Conservation (phyloP, 2,113 vertebrate species). For the Plectropomus leopardus region DNA sequence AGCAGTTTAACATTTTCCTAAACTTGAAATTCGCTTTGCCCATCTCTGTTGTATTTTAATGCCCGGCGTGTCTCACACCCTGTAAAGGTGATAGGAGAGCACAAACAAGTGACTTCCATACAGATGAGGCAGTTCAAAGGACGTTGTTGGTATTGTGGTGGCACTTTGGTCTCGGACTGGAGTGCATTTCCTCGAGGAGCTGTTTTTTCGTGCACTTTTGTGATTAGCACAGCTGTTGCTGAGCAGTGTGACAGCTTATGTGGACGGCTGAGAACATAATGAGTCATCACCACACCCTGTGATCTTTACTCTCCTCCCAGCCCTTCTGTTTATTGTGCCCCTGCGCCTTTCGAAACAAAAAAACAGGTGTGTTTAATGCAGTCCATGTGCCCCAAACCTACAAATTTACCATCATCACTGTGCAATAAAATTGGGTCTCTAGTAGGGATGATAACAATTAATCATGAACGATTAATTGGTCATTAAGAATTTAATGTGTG, state of each 20-base stretch:
- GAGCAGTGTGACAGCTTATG: not conserved
- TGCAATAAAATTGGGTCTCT: not conserved
- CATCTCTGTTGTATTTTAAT: no score
- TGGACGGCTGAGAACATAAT: not conserved
- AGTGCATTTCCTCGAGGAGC: not conserved
- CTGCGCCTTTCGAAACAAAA: not conserved
- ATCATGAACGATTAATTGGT: no score
- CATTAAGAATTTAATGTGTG: no score
- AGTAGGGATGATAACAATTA: no score
- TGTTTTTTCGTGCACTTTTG: no score
- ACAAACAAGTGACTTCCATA: not conserved
- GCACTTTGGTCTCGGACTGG: not conserved
- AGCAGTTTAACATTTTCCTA: no score
- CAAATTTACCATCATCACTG: not conserved
- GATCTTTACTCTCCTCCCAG: not conserved
- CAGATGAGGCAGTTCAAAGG: not conserved
- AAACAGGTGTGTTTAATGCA: not conserved
- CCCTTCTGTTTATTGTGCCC: not conserved
- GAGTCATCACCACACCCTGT: not conserved
- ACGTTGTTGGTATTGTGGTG: not conserved
- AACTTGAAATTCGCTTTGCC: no score
- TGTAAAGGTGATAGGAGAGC: not conserved
- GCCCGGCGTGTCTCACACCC: no score
- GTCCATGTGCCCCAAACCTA: no score
- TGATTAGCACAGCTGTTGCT: slow-evolving; percentile 1